Conservation (phyloP, 2,888 invertebrate species). For the Ellobium chinense region DNA sequence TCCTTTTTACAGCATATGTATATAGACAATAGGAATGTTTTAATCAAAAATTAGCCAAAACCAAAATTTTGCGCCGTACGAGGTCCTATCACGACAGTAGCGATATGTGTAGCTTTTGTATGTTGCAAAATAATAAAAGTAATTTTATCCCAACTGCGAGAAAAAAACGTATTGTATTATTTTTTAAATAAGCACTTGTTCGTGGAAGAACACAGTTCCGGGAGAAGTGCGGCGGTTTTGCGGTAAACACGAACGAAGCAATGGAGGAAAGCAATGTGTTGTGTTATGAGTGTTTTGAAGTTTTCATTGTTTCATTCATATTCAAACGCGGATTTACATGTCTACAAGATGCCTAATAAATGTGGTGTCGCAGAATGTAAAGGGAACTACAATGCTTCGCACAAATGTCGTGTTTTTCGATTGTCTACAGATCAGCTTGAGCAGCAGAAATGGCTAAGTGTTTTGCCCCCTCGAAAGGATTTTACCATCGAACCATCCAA, state of each 20-base stretch:
- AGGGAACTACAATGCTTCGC: not conserved
- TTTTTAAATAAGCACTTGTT: not conserved
- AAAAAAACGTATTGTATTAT: not conserved
- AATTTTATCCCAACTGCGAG: not conserved
- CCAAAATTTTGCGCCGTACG: too few species aligned
- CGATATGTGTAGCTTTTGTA: not conserved
- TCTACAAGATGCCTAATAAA: not conserved
- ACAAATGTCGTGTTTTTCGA: conserved; percentile 9
- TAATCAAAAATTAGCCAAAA: too few species aligned
- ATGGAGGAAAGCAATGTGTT: not conserved
- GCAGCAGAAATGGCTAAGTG: not conserved
- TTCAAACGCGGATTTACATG: not conserved
- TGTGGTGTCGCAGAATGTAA: not conserved
- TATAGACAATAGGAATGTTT: too few species aligned
- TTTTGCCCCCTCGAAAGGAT: not conserved
- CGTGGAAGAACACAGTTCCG: not conserved
- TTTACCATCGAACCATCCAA: not conserved
- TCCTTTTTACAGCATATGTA: too few species aligned
- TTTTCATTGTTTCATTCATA: not conserved
- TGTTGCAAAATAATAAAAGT: not conserved
- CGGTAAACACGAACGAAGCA: not conserved
- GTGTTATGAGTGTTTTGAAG: not conserved
- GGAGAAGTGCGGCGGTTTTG: not conserved
- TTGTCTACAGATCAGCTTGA: not conserved
- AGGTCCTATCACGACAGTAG: too few species aligned